Evolutionary conservation across 2,888 invertebrate species (phyloP).

Genomic region (Troglohyphantes excavatus): DNA sequence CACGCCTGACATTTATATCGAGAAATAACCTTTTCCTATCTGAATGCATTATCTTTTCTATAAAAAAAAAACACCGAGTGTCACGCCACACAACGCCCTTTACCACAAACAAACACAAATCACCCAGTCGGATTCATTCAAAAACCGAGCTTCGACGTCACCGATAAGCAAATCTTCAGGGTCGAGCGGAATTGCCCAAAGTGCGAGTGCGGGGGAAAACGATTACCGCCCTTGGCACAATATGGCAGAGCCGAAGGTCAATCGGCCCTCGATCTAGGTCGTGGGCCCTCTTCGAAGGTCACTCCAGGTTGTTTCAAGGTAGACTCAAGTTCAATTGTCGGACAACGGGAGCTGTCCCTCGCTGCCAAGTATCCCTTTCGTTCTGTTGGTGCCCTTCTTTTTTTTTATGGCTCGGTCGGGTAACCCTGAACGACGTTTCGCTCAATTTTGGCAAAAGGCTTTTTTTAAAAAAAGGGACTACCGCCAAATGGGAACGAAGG

Average conservation of each 20-base stretch:
- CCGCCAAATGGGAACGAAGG: no score
- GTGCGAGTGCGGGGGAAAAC: background rate
- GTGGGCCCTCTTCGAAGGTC: slow-evolving; percentile 58
- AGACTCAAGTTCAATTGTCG: slow-evolving; percentile 61
- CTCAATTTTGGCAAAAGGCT: no score
- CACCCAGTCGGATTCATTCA: no score
- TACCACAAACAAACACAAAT: no score
- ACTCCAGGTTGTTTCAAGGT: slow-evolving; percentile 66
- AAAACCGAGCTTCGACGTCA: background rate
- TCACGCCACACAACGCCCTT: no score
- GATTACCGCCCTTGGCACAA: slow-evolving; percentile 52
- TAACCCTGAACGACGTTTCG: no score
- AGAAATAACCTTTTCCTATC: no score
- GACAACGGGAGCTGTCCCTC: slow-evolving; percentile 35
- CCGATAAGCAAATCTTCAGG: slow-evolving; percentile 25
- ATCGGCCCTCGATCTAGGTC: slow-evolving; percentile 53
- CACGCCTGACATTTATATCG: no score
- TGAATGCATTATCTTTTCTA: no score
- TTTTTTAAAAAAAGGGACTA: no score
- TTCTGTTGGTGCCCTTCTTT: background rate
- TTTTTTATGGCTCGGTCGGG: background rate
- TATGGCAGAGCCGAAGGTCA: slow-evolving; percentile 59
- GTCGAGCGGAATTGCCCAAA: slow-evolving; percentile 18
- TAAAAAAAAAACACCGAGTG: no score
- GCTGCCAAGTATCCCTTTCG: background rate